phyloP scores from a whole-genome alignment of 92 coral and sea anemone genomes.

The Siderastrea radians region DNA sequence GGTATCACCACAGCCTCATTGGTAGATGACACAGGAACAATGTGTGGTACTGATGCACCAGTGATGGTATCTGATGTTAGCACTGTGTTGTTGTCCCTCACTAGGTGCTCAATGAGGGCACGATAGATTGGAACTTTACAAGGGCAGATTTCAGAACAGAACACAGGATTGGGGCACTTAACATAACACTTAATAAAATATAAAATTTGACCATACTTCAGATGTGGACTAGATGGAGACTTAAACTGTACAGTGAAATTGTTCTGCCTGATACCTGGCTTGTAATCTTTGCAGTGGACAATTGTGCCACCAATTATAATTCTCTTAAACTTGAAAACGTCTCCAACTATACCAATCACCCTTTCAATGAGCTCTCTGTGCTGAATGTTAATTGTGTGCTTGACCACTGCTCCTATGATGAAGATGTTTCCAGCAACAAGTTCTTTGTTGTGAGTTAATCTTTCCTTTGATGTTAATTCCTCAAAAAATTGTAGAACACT shows the following conservation, averaged over 20 bases:
- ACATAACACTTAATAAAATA: slow-evolving; percentile 53
- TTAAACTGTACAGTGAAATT: slow-evolving; percentile 48
- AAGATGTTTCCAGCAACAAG: slow-evolving; percentile 28
- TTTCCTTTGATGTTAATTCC: slow-evolving; percentile 45
- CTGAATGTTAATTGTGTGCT: slow-evolving; percentile 12
- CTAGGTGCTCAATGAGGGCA: slow-evolving; percentile 27
- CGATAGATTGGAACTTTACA: slow-evolving; percentile 37
- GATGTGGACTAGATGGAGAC: not conserved
- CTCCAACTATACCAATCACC: slow-evolving; percentile 31
- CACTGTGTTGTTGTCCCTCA: slow-evolving; percentile 47
- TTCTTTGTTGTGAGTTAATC: slow-evolving; percentile 42
- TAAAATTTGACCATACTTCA: slow-evolving; percentile 39
- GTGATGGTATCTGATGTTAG: slow-evolving; percentile 57
- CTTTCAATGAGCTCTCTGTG: slow-evolving; percentile 48
- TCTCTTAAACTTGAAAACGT: slow-evolving; percentile 46
- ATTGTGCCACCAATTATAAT: slow-evolving; percentile 37
- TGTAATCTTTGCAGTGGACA: slow-evolving; percentile 52
- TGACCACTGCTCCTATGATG: slow-evolving; percentile 44
- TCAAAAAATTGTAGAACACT: no score
- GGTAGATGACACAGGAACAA: slow-evolving; percentile 52
- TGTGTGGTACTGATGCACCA: slow-evolving; percentile 62
- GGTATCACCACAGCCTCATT: slow-evolving; percentile 30
- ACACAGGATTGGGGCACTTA: slow-evolving; percentile 60
- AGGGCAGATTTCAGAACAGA: slow-evolving; percentile 50
- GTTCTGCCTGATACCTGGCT: slow-evolving; percentile 49